Evolutionary conservation across 2,888 invertebrate genomes (phyloP).

Genomic region (Dorcus hopei): DNA sequence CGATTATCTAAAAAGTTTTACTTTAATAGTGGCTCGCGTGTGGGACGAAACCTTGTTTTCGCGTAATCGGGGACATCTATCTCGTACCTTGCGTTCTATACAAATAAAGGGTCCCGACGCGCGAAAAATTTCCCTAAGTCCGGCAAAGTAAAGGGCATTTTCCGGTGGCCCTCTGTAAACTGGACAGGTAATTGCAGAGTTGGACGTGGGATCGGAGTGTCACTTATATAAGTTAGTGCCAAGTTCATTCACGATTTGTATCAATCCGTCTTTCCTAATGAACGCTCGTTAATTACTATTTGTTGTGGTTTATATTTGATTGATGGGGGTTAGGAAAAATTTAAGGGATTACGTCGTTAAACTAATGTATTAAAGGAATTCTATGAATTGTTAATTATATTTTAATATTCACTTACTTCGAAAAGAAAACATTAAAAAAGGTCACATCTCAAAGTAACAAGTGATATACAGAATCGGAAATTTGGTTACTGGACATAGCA

Average conservation of each 20-base stretch:
- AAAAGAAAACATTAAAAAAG: no score
- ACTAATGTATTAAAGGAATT: background rate
- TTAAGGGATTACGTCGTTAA: background rate
- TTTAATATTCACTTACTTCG: no score
- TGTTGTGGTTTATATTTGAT: background rate
- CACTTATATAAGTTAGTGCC: background rate
- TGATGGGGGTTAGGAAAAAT: background rate
- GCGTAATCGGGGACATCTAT: conserved; percentile 10
- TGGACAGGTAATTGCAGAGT: background rate
- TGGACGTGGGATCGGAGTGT: background rate
- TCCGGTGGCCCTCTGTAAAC: background rate
- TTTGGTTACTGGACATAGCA: no score
- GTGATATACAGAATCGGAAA: no score
- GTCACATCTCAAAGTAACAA: no score
- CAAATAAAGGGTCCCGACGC: background rate
- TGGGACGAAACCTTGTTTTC: conserved; percentile 5
- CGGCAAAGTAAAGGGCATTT: background rate
- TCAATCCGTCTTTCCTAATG: conserved; percentile 1
- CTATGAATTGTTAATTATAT: background rate
- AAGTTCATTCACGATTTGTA: background rate
- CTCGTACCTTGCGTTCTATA: conserved; percentile 1
- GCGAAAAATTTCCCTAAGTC: background rate
- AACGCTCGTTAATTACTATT: background rate
- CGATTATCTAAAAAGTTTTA: conserved; percentile 13
- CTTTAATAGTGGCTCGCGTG: conserved; percentile 11